Percentiles rank a stretch among this genome's conserved stretches.
phyloP scores from a whole-genome alignment of 2,113 vertebrate species.

The Riparia riparia region DNA sequence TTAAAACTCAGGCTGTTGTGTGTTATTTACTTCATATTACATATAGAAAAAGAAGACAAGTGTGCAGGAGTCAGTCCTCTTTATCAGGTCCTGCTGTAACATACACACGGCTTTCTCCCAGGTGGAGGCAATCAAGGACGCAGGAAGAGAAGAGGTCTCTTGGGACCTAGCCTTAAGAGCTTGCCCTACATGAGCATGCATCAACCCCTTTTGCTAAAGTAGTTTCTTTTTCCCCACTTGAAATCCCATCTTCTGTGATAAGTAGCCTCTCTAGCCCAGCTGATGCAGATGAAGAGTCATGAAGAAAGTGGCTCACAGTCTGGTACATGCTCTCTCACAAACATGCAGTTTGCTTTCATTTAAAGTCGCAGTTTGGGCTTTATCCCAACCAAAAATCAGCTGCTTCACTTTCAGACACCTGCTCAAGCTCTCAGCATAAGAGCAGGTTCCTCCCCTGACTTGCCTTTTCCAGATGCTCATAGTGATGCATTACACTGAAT shows the following conservation, averaged over 20 bases:
- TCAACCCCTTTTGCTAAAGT: not conserved
- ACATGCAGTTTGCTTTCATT: not conserved
- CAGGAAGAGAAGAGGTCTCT: not conserved
- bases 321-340: not conserved
- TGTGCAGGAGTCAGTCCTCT: not conserved
- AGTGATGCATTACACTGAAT: not conserved
- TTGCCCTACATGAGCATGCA: not conserved
- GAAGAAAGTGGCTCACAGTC: accelerated
- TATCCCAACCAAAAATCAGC: not conserved
- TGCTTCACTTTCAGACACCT: not conserved
- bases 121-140: accelerated
- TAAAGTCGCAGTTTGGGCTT: not conserved
- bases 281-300: accelerated
- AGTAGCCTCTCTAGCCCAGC: not conserved
- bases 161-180: not conserved
- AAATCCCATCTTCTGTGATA: not conserved
- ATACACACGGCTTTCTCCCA: not conserved
- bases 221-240: not conserved
- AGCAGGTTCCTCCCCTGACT: not conserved
- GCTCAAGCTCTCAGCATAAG: not conserved
- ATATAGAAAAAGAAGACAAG: not conserved
- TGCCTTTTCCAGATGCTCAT: not conserved
- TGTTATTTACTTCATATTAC: not conserved
- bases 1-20: not conserved
- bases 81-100: not conserved